Percentiles rank a stretch among this genome's conserved stretches.
Evolutionary conservation across 2,113 vertebrate genomes (phyloP).

Genomic region (Lota lota): DNA sequence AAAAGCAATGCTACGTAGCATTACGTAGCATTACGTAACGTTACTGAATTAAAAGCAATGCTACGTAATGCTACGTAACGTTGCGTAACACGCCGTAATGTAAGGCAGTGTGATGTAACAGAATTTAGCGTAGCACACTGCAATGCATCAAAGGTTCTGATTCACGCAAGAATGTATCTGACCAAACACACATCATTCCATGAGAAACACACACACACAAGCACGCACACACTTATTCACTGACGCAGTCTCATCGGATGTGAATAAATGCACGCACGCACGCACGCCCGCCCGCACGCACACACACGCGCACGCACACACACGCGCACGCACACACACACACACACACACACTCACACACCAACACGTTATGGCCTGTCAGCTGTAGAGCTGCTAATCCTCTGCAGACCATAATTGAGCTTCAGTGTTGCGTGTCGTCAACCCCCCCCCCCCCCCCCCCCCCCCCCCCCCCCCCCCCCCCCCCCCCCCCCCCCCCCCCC

Average conservation of each 20-base stretch:
- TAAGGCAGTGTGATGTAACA: too few relatives aligned
- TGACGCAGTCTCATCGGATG: background rate
- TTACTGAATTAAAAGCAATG: too few relatives aligned
- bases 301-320: background rate
- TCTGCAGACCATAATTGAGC: constrained; percentile 65
- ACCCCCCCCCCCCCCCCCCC: constrained; percentile 26
- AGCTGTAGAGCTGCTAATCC: constrained; percentile 63
- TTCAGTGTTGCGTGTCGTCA: constrained; percentile 50
- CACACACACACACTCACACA: constrained; percentile 28
- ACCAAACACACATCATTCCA: too few relatives aligned
- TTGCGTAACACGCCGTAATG: too few relatives aligned
- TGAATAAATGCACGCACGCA: too few relatives aligned
- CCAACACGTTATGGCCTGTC: constrained; percentile 2
- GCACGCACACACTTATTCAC: constrained; percentile 11
- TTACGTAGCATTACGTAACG: too few relatives aligned
- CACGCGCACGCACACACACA: background rate
- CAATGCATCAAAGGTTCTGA: too few relatives aligned
- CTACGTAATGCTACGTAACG: too few relatives aligned
- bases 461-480: constrained; percentile 29
- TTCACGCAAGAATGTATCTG: too few relatives aligned
- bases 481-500: constrained; percentile 4
- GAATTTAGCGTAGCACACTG: too few relatives aligned
- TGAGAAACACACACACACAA: constrained; percentile 13
- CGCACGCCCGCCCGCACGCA: too few relatives aligned
- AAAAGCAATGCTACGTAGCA: too few relatives aligned